Evolutionary conservation across 1,140 invertebrate species (phyloP).

Genomic region (Elysia chlorotica): DNA sequence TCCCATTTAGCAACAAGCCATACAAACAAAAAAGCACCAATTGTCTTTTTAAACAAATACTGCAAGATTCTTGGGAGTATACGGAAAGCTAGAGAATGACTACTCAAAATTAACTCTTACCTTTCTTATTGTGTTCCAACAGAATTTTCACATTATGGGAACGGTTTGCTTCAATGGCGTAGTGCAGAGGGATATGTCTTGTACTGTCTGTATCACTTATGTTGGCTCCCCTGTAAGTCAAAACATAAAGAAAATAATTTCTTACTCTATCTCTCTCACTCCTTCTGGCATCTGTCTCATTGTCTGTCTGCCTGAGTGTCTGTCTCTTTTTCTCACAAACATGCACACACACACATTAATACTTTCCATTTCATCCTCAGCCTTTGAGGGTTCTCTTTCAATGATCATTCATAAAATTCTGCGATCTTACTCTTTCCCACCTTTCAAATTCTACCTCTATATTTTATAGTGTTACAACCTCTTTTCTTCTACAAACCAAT

Average conservation of each 20-base stretch:
- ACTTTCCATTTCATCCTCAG: neutral
- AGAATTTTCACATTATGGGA: constrained; percentile 63
- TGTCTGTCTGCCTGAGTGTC: neutral
- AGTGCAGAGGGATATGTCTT: constrained; percentile 62
- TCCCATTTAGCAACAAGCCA: no score
- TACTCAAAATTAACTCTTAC: constrained; percentile 27
- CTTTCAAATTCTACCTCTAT: no score
- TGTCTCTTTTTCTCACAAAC: neutral
- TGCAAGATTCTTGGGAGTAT: no score
- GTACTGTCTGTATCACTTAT: constrained; percentile 51
- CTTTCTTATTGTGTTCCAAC: constrained; percentile 47
- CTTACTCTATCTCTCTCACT: no score
- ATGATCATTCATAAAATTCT: neutral
- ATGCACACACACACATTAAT: neutral
- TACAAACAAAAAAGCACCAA: no score
- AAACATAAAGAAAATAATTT: neutral
- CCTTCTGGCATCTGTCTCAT: no score
- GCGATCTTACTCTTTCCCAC: no score
- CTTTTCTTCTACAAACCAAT: no score
- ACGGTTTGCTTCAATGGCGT: constrained; percentile 60
- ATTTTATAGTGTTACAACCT: no score
- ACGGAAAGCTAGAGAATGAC: no score
- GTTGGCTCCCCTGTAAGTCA: constrained; percentile 47
- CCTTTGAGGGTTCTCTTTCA: neutral
- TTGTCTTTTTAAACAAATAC: no score